Evolutionary conservation across 2,888 invertebrate genomes (phyloP), one percentile per base, ranked within the genome.

Genomic region (Cryptus armator): DNA sequence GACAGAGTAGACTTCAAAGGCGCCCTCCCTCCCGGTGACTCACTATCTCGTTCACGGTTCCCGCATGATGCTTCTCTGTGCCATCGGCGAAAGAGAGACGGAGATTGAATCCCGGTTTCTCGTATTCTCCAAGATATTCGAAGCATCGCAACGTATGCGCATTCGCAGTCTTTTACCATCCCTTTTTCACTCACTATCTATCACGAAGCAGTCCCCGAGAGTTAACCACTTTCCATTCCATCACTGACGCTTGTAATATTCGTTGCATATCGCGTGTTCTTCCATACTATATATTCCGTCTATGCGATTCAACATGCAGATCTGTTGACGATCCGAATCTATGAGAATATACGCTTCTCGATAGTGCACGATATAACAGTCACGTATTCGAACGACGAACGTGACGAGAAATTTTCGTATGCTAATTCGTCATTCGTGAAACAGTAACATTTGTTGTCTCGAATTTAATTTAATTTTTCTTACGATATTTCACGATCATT

Each of bases 311-410:
- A 56, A 72, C 9, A 70, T 43, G 81, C 51, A 56, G 70, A 75
- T 53, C 62, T 32, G 68, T 68, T 67, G 82, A 82, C 76, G 77
- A 82, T 77, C 74, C 59, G 12, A 29, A 12, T 6, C 68, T 29
- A 29, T 48, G 19, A 68, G 46, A 68, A 48, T 48, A 14, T 7
- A 19, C 1, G 6, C 24, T 9, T 68, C 16, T n/a, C 46, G 48
- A 68, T 29, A 46, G 48, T 48, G 48, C 68, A 29, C 14, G 24
- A 68, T 48, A 19, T 37, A 37, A 37, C 2, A 48, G 48, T 68
- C 68, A 68, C 72, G 72, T 72, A 56, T 44, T 56, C 59, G 43
- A 59, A 59, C 9, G 24, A 44, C 29, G 68, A 59, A 44, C 72
- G 72, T 44, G 44, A 72, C 59, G 59, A 72, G 59, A 72, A 72